Evolutionary conservation across 92 coral and sea anemone species (phyloP).

Genomic region (Phymanthus crucifer): DNA sequence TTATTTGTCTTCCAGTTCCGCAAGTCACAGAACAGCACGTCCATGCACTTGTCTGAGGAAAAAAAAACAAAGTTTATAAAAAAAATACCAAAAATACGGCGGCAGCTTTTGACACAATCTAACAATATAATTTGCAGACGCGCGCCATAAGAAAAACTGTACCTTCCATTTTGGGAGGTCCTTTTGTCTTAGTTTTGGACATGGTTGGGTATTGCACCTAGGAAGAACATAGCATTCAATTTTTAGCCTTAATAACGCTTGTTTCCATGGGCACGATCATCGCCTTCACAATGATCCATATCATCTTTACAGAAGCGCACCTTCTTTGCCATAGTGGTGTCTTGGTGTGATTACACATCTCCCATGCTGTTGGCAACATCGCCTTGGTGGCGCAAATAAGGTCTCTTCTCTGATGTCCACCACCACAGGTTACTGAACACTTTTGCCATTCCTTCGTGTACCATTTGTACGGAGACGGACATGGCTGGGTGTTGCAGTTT

Average conservation of each 20-base stretch:
- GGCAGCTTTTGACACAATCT: background rate
- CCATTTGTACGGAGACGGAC: slow-evolving; percentile 82
- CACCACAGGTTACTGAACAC: slow-evolving; percentile 70
- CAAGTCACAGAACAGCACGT: slow-evolving; percentile 63
- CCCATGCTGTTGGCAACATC: slow-evolving; percentile 73
- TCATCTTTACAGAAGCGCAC: slow-evolving; percentile 26
- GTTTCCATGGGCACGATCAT: background rate
- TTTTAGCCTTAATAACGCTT: background rate
- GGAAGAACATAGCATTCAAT: background rate
- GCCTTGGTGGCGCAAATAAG: slow-evolving; percentile 71
- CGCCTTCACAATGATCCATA: background rate
- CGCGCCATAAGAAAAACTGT: background rate
- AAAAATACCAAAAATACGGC: background rate
- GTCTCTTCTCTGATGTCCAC: slow-evolving; percentile 58
- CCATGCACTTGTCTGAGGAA: slow-evolving; percentile 57
- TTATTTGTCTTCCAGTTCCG: slow-evolving; percentile 62
- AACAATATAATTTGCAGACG: background rate
- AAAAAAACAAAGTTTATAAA: background rate
- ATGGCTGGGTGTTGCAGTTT: slow-evolving; percentile 61
- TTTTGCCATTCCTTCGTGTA: slow-evolving; percentile 56
- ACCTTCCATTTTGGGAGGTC: slow-evolving; percentile 13
- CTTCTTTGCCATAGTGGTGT: slow-evolving; percentile 48
- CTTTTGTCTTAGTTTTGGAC: slow-evolving; percentile 40
- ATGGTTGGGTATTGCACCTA: slow-evolving; percentile 71
- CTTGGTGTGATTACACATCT: slow-evolving; percentile 63